Evolutionary conservation across 2,888 invertebrate species (phyloP), one percentile per base, ranked within the genome.

Genomic region (Adela reaumurella): DNA sequence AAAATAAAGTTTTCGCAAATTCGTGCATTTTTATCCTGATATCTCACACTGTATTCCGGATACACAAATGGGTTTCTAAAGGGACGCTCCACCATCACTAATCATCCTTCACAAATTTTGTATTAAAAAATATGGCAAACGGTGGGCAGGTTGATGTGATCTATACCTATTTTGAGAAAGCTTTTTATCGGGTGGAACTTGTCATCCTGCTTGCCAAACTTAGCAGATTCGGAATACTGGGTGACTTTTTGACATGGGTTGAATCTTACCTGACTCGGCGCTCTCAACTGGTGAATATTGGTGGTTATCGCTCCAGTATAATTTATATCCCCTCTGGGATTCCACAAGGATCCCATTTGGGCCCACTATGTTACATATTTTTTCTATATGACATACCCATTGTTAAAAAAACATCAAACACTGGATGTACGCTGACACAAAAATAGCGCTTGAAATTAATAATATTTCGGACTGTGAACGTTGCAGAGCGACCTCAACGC

Each of bases 181-280:
- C n/a, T n/a, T n/a, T n/a, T n/a, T n/a, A n/a, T n/a, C n/a, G n/a
- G n/a, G n/a, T 46, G 29, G 46, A 46, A 17, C 46, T 29, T 16
- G 5, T 28, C 29, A 46, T 46, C 19, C 46, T 46, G 11, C 29
- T 46, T 17, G 17, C 5, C 17, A 46, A 46, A 29, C 20, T 46
- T 14, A 14, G 20, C 10, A 17, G 17, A 8, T n/a, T 28, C 5
- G 46, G 46, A n/a, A 46, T 46, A 17, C 46, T 29, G 17, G 46
- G 46, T 4, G 29, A 46, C 16, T 29, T 46, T 14, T n/a, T 46
- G 28, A 19, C 29, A 5, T 46, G 46, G 46, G 17, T 46, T 4
- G 16, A 29, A 29, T 46, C 46, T 2, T 46, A 46, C 17, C 17
- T 46, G 17, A 11, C 28, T 16, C 19, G 20, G 5, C n/a, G 46